Evolutionary conservation across 2,888 invertebrate genomes (phyloP).

Genomic region (Ectobius pallidus): DNA sequence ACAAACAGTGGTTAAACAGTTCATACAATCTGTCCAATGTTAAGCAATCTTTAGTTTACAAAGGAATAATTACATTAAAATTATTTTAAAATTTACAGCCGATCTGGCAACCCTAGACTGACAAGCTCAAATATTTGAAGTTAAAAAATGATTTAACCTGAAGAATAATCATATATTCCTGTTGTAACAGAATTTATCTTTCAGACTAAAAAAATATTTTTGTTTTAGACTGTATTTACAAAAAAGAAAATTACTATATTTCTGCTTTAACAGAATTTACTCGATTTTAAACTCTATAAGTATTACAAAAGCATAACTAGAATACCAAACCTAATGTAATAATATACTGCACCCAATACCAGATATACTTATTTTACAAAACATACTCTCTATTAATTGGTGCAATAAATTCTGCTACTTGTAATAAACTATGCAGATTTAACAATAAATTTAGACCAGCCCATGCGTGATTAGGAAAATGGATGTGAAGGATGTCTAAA

Average conservation of each 20-base stretch:
- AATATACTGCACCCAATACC: background rate
- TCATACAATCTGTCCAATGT: no score
- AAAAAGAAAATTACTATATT: conserved; percentile 50
- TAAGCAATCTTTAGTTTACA: no score
- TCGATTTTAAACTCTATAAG: conserved; percentile 76
- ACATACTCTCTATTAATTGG: background rate
- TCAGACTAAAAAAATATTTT: background rate
- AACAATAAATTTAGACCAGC: conserved; percentile 3
- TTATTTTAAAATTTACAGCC: no score
- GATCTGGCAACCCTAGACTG: background rate
- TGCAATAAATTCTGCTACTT: background rate
- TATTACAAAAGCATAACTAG: no score
- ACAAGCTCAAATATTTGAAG: conserved; percentile 1
- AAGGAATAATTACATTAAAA: no score
- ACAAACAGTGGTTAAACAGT: no score
- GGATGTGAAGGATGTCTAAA: background rate
- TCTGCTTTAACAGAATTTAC: conserved; percentile 54
- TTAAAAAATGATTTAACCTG: background rate
- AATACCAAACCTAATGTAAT: conserved; percentile 3
- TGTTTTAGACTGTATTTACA: conserved; percentile 14
- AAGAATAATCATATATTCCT: no score
- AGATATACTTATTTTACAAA: background rate
- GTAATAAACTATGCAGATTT: conserved; percentile 1
- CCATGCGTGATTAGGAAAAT: background rate
- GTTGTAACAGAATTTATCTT: background rate